These are phyloP conservation scores for Epinephelus fuscoguttatus DNA, from an alignment of 2,113 vertebrate species.

Conservation along the genomic window DNA sequence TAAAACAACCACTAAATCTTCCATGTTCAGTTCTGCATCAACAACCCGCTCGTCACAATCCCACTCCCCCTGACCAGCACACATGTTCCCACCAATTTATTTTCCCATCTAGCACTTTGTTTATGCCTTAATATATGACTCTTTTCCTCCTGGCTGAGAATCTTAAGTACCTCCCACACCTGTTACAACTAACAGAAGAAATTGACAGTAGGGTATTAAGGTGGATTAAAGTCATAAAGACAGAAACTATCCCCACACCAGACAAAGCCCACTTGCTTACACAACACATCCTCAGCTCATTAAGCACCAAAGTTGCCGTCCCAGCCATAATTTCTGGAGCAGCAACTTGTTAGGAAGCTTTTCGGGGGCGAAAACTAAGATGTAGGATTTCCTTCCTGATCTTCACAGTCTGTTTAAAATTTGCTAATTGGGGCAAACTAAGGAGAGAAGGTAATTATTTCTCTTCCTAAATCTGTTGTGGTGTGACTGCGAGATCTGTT, in stretches of 20 bases:
- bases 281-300: constrained; percentile 46
- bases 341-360: constrained; percentile 34
- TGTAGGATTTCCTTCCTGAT: constrained; percentile 51
- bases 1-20: no score
- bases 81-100: background rate
- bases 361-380: constrained; percentile 20
- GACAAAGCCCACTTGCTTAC: constrained; percentile 32
- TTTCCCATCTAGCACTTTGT: background rate
- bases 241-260: constrained; percentile 2
- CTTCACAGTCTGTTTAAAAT: constrained; percentile 15
- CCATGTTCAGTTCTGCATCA: no score
- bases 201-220: constrained; percentile 29
- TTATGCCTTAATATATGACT: background rate
- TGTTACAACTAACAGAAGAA: constrained; percentile 14
- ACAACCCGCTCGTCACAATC: background rate
- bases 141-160: background rate
- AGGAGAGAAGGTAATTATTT: constrained; percentile 27
- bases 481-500: background rate
- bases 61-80: background rate
- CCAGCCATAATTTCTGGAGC: constrained; percentile 9
- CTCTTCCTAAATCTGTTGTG: constrained; percentile 11
- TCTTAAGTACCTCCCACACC: constrained; percentile 39
- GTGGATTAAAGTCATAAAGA: constrained; percentile 43
- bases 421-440: constrained; percentile 46
- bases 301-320: constrained; percentile 35